Evolutionary conservation across 2,888 invertebrate species (phyloP).

Genomic region (Rambutsinella grinnellia): DNA sequence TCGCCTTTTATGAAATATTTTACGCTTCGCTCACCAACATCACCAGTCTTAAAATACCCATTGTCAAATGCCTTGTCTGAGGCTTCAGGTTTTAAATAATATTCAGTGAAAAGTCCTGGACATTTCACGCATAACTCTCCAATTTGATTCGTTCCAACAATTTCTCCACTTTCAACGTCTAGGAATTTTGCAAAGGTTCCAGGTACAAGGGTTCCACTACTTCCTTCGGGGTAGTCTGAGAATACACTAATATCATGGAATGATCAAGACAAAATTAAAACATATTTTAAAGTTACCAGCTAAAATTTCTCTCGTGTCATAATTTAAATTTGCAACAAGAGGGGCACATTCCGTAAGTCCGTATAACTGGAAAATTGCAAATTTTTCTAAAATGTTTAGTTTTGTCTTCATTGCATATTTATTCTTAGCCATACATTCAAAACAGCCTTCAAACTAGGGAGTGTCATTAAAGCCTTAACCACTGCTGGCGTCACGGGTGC

Average conservation of each 20-base stretch:
- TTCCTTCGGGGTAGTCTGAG: too few relatives aligned
- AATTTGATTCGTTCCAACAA: constrained; percentile 54
- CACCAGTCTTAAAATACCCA: constrained; percentile 62
- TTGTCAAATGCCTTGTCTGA: constrained; percentile 55
- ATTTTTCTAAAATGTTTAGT: too few relatives aligned
- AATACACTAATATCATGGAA: background rate
- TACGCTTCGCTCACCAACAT: constrained; percentile 58
- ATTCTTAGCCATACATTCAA: too few relatives aligned
- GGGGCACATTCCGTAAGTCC: constrained; percentile 60
- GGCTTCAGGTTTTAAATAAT: constrained; percentile 57
- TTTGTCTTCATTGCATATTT: too few relatives aligned
- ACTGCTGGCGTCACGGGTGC: constrained; percentile 58
- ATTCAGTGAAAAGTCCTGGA: constrained; percentile 52
- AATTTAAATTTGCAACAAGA: constrained; percentile 10
- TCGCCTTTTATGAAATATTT: too few relatives aligned
- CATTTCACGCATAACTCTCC: constrained; percentile 60
- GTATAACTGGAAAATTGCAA: constrained; percentile 56
- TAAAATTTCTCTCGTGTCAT: constrained; percentile 3
- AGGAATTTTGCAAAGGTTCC: constrained; percentile 55
- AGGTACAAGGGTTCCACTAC: constrained; percentile 60
- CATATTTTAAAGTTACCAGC: too few relatives aligned
- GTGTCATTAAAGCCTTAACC: constrained; percentile 51
- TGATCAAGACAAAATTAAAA: background rate
- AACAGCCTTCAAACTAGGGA: constrained; percentile 57
- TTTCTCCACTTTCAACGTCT: constrained; percentile 57